Evolutionary conservation across 1,140 invertebrate species (phyloP).

Genomic region (Plutomurus gul): DNA sequence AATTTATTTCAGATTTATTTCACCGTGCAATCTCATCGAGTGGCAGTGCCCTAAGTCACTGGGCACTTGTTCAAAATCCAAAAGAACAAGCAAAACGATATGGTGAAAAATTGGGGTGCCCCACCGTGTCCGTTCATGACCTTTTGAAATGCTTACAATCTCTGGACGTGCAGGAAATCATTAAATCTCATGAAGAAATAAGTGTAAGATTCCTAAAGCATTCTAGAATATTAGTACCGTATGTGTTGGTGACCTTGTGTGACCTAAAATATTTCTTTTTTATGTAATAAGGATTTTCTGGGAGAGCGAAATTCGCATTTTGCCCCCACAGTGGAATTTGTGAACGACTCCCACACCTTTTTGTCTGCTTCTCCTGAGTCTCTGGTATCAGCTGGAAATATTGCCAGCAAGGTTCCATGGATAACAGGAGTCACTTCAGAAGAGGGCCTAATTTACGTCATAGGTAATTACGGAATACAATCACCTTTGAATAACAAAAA

Average conservation of each 20-base stretch:
- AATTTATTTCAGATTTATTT: slow-evolving; percentile 23
- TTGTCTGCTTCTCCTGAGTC: neutral
- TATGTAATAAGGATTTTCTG: neutral
- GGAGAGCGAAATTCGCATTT: neutral
- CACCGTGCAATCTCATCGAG: slow-evolving; percentile 28
- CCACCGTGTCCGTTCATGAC: neutral
- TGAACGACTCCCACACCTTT: slow-evolving; percentile 17
- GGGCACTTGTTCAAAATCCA: slow-evolving; percentile 18
- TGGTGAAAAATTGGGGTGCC: slow-evolving; percentile 13
- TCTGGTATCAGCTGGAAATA: neutral
- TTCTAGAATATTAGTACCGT: neutral
- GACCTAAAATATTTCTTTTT: neutral
- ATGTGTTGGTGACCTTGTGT: neutral
- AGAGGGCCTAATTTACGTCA: slow-evolving; percentile 18
- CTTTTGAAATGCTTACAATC: slow-evolving; percentile 32
- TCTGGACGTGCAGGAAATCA: slow-evolving; percentile 10
- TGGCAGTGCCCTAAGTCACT: slow-evolving; percentile 16
- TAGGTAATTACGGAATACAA: neutral
- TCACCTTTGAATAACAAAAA: too few species aligned
- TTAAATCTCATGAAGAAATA: neutral
- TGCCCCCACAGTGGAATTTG: slow-evolving; percentile 17
- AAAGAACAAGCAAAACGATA: slow-evolving; percentile 31
- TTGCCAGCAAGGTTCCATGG: slow-evolving; percentile 30
- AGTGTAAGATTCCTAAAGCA: slow-evolving; percentile 57
- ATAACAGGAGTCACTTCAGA: slow-evolving; percentile 38